phyloP scores from a whole-genome alignment of 2,888 invertebrate genomes.

The Acrobasis repandana region DNA sequence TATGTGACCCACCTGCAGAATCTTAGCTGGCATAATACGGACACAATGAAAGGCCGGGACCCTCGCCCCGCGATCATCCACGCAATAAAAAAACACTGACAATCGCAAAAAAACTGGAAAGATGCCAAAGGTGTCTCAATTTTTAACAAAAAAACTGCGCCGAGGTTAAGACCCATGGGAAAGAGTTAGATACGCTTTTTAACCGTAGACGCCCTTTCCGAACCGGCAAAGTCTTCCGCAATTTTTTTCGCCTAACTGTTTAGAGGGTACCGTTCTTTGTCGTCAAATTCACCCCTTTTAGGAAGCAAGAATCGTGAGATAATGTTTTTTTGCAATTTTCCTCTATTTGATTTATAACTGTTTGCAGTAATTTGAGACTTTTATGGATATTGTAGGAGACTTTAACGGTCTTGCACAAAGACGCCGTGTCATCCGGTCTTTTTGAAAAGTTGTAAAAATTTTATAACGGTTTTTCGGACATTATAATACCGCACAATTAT shows the following conservation, averaged over 20 bases:
- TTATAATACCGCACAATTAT: slow-evolving; percentile 7
- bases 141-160: slow-evolving; percentile 70
- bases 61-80: slow-evolving; percentile 58
- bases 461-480: slow-evolving; percentile 19
- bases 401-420: slow-evolving; percentile 65
- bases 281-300: slow-evolving; percentile 74
- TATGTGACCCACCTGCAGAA: slow-evolving; percentile 77
- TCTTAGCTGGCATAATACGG: slow-evolving; percentile 60
- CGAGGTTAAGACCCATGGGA: slow-evolving; percentile 82
- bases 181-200: slow-evolving; percentile 75
- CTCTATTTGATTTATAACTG: slow-evolving; percentile 76
- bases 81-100: slow-evolving; percentile 56
- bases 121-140: slow-evolving; percentile 82
- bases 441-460: not conserved
- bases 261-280: slow-evolving; percentile 70
- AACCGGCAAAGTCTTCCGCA: slow-evolving; percentile 56
- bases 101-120: slow-evolving; percentile 70
- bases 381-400: slow-evolving; percentile 70
- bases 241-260: slow-evolving; percentile 69
- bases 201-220: slow-evolving; percentile 52
- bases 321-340: slow-evolving; percentile 61
- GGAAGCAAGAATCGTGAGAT: slow-evolving; percentile 77
- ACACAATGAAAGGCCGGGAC: slow-evolving; percentile 62
- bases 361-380: slow-evolving; percentile 81
- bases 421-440: slow-evolving; percentile 36